Base-by-base conservation (phyloP, 1,140 invertebrate species). In the Atta cephalotes region DNA sequence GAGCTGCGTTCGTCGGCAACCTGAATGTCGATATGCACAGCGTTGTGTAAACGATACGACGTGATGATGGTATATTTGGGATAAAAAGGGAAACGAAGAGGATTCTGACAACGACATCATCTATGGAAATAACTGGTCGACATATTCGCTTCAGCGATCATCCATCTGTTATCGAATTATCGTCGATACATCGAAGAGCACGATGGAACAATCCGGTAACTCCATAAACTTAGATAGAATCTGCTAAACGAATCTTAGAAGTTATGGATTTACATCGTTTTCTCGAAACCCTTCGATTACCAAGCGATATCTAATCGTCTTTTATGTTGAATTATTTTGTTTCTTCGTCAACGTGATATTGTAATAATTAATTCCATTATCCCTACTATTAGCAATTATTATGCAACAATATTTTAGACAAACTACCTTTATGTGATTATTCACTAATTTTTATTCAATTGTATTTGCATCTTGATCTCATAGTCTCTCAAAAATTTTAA, bases 1-100 rank as follows among this genome's bases (percentile, higher is more conserved):
- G 63, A 53, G 91, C 92, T 9, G 92, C 92, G 62, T 58, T 91
- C 14, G 87, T 93, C 72, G 87, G 91, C 71, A 88, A 79, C 1
- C 12, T 87, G 60, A 28, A 77, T 39, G 3, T 7, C 45, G 88
- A 51, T 60, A 62, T 87, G 25, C 89, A 68, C 87, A 92, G 90
- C 66, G 63, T 92, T 51, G 89, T 91, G 82, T 93, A 92, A 93
- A 81, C 16, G 53, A 12, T 3, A 60, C 25, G 60, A 62, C 3
- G 70, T 45, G 39, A 4, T 16, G 35, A 18, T 25, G 25, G 25
- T 25, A 25, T 2, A 84, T 6, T 74, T 39, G 56, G 21, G 31
- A 2, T 58, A 6, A 63, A 74, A 60, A 49, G 62, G 2, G 31
- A 28, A 49, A 45, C 10, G 31, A 76, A 62, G 12, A 14, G 7